phyloP scores from a whole-genome alignment of 2,797 vertebrate species.

The Silurus lanzhouensis region DNA sequence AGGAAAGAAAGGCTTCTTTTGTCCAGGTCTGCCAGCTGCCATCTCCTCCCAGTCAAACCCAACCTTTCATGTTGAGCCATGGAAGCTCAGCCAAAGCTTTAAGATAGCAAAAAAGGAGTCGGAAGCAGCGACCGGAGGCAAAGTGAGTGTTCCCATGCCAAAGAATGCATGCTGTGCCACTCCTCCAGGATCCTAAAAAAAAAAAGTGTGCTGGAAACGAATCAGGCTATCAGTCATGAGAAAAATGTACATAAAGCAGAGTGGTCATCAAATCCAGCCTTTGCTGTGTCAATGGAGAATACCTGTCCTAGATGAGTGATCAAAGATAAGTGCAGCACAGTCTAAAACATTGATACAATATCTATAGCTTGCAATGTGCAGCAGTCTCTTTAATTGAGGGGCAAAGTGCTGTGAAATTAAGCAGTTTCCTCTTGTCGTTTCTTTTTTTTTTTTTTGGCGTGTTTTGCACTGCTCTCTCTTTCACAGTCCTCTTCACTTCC shows the following conservation, averaged over 20 bases:
- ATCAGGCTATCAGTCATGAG: not conserved
- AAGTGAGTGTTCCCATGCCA: slow-evolving; percentile 38
- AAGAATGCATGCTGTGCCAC: slow-evolving; percentile 25
- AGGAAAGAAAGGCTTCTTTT: slow-evolving; percentile 66
- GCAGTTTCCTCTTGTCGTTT: slow-evolving; percentile 49
- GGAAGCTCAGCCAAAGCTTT: slow-evolving; percentile 58
- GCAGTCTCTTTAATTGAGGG: slow-evolving; percentile 32
- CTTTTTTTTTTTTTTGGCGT: slow-evolving; percentile 29
- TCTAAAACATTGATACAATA: not conserved
- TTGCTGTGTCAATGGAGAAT: slow-evolving; percentile 5
- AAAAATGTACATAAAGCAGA: not conserved
- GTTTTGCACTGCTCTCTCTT: not conserved
- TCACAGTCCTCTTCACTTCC: slow-evolving; percentile 4
- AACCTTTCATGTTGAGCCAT: slow-evolving; percentile 67
- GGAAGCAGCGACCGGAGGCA: slow-evolving; percentile 48
- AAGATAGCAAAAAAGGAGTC: slow-evolving; percentile 50
- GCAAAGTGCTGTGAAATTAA: slow-evolving; percentile 57
- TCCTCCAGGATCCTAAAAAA: slow-evolving; percentile 13
- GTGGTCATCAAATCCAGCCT: slow-evolving; percentile 14
- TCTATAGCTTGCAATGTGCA: slow-evolving; percentile 39
- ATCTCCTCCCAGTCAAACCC: slow-evolving; percentile 65
- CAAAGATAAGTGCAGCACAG: slow-evolving; percentile 1
- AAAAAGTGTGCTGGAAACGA: not conserved
- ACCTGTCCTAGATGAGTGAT: not conserved
- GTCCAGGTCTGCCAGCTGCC: slow-evolving; percentile 60